phyloP scores from a whole-genome alignment of 2,797 vertebrate genomes.

The Enoplosus armatus region DNA sequence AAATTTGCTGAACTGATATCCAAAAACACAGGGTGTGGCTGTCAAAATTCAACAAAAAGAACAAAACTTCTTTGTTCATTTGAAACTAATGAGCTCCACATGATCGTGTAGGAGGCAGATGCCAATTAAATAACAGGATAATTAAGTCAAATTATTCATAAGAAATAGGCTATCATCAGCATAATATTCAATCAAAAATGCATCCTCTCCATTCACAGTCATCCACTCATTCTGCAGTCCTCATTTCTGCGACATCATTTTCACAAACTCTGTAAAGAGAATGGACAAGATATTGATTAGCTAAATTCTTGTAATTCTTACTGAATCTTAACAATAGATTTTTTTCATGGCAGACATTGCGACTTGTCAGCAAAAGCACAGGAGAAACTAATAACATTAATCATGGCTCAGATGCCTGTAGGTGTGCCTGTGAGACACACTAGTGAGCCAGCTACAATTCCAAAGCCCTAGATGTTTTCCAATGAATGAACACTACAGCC shows the following conservation, averaged over 20 bases:
- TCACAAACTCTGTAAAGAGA: conserved; percentile 84
- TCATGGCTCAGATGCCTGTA: not conserved
- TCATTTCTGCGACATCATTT: conserved; percentile 86
- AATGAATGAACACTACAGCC: not conserved
- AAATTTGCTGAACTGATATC: not conserved
- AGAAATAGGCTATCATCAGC: not conserved
- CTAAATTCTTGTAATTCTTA: not conserved
- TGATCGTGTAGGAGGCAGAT: not conserved
- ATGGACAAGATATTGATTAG: conserved; percentile 7
- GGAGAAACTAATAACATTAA: not conserved
- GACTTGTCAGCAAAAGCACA: not conserved
- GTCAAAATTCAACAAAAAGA: not conserved
- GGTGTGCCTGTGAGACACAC: not conserved
- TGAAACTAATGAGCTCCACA: not conserved
- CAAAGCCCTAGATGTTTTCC: not conserved
- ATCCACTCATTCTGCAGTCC: conserved; percentile 27
- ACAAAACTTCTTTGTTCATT: not conserved
- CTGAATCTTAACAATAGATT: not conserved
- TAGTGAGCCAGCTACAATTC: not conserved
- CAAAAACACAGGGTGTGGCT: not conserved
- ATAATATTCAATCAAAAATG: conserved; percentile 2
- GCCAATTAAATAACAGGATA: not conserved
- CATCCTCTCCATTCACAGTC: conserved; percentile 1
- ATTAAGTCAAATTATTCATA: not conserved
- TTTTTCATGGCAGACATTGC: not conserved